Conservation (phyloP, 2,113 vertebrate species). For the Beaufortia kweichowensis region DNA sequence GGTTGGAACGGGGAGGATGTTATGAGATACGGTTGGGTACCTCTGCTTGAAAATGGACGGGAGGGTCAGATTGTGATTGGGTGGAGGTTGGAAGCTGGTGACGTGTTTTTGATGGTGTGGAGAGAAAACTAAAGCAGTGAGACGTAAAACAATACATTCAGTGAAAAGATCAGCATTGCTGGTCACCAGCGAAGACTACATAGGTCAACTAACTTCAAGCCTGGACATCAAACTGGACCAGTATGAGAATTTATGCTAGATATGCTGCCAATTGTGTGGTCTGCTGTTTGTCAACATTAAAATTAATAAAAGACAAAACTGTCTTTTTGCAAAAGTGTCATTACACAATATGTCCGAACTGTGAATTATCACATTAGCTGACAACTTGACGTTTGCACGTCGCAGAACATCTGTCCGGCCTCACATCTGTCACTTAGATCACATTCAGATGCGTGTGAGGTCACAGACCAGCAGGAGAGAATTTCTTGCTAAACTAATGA, state of each 20-base stretch:
- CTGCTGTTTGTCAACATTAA: background rate
- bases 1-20: conserved; percentile 24
- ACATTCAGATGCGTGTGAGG: conserved; percentile 18
- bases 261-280: background rate
- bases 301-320: background rate
- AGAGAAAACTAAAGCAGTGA: background rate
- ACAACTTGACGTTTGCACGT: conserved; percentile 24
- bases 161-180: too few species aligned
- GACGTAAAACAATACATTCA: too few species aligned
- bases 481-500: conserved; percentile 20
- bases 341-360: background rate
- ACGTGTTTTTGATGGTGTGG: background rate
- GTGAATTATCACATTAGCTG: background rate
- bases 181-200: too few species aligned
- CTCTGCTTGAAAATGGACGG: background rate
- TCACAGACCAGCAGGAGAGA: background rate
- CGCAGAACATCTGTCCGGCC: conserved; percentile 29
- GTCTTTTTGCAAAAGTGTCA: background rate
- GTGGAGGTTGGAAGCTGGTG: conserved; percentile 7
- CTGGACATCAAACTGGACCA: too few species aligned
- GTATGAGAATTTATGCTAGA: too few species aligned
- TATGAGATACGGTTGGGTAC: conserved; percentile 14
- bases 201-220: too few species aligned
- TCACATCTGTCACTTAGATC: conserved; percentile 20
- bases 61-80: conserved; percentile 6